Conservation (phyloP, 2,113 vertebrate species). For the Zeus faber region DNA sequence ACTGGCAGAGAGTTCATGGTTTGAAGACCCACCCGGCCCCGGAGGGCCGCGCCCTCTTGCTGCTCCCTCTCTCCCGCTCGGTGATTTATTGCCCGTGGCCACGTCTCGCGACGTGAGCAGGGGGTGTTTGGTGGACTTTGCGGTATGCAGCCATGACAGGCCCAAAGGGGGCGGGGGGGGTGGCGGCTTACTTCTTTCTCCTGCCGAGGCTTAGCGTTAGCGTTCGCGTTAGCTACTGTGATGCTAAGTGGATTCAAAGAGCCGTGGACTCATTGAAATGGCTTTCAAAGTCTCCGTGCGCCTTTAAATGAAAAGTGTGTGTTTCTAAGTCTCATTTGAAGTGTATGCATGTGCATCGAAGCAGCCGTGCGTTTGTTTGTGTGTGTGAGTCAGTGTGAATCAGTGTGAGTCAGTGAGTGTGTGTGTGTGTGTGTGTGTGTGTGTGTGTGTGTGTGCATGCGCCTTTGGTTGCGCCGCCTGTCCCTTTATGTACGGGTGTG, state of each 20-base stretch:
- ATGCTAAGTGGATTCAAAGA: conserved; percentile 15
- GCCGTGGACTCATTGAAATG: conserved; percentile 7
- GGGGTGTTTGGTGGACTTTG: neutral
- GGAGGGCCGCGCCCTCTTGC: neutral
- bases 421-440: conserved; percentile 9
- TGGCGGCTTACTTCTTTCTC: no score
- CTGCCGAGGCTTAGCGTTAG: neutral
- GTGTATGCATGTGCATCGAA: neutral
- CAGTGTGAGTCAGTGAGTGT: neutral
- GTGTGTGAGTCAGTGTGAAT: conserved; percentile 10
- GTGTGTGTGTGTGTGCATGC: neutral
- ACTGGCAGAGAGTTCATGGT: neutral
- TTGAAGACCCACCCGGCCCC: neutral
- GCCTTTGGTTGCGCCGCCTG: neutral
- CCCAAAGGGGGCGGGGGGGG: neutral
- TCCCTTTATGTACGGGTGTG: neutral
- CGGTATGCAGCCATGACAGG: neutral
- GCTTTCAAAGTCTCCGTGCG: conserved; percentile 1
- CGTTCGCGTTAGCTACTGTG: neutral
- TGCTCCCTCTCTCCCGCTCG: neutral
- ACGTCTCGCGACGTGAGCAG: neutral
- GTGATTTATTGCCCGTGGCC: conserved; percentile 1
- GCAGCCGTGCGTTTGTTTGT: neutral
- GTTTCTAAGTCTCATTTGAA: conserved; percentile 6
- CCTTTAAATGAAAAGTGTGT: neutral